Conservation (phyloP, 2,797 vertebrate genomes). For the Oryzias sinensis region DNA sequence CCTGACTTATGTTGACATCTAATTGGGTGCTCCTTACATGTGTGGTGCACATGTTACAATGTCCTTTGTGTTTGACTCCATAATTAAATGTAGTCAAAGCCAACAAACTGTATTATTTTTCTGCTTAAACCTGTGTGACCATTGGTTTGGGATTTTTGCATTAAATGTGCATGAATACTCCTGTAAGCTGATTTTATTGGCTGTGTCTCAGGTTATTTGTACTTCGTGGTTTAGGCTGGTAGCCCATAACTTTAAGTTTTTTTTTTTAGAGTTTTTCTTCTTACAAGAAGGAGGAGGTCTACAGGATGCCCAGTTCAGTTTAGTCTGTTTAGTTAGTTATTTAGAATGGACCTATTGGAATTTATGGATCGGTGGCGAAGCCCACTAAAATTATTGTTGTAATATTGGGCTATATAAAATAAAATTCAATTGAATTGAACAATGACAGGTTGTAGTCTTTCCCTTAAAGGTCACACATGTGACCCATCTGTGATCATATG, state of each 20-base stretch:
- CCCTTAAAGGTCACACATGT: slow-evolving; percentile 16
- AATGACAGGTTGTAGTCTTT: slow-evolving; percentile 30
- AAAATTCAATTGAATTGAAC: too few species aligned
- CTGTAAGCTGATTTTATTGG: slow-evolving; percentile 14
- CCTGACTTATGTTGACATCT: slow-evolving; percentile 2
- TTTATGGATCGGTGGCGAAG: too few species aligned
- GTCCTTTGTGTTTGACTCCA: background rate
- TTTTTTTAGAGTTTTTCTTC: background rate
- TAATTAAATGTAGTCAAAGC: background rate
- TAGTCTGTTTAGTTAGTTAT: too few species aligned
- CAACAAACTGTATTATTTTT: slow-evolving; percentile 12
- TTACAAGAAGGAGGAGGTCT: too few species aligned
- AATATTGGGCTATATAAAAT: too few species aligned
- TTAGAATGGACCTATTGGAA: too few species aligned
- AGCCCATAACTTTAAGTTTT: slow-evolving; percentile 21
- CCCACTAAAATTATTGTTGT: too few species aligned
- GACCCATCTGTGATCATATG: background rate
- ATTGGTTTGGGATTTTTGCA: slow-evolving; percentile 3
- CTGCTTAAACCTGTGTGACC: slow-evolving; percentile 1
- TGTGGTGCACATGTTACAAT: slow-evolving; percentile 1
- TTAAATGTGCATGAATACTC: slow-evolving; percentile 3
- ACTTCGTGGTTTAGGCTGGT: slow-evolving; percentile 13
- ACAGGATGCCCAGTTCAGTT: too few species aligned
- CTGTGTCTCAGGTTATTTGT: slow-evolving; percentile 29
- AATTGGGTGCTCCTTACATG: slow-evolving; percentile 3